Base-by-base conservation (phyloP, 2,888 invertebrate genomes). In the Scaptomyza flava region DNA sequence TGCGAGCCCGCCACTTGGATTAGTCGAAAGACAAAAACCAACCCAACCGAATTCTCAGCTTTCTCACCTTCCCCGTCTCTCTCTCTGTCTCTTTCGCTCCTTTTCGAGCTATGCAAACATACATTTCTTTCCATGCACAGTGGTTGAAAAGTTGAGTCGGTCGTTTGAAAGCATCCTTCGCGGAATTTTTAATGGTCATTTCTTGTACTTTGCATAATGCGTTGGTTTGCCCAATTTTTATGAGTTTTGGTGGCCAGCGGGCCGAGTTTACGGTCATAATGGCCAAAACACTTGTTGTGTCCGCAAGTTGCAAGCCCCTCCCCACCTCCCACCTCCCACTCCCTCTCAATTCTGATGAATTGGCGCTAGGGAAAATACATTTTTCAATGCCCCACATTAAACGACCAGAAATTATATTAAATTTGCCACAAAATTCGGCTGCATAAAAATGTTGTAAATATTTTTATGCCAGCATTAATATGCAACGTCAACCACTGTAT, bases 381-480 rank as follows among this genome's bases (percentile, higher is more conserved):
- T 84, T 83, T 84, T 87, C 64, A 84, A 84, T 87, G 87, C 72
- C 52, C 52, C 74, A 79, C 85, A 87, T 87, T 84, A 89, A 87
- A 85, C 74, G 89, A 65, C 79, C 89, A 87, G 59, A 89, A 89
- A 85, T 85, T 83, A 87, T 87, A 83, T 83, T 88, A 83, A 88
- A 83, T 88, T 84, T 76, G 68, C 71, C 82, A 36, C n/a, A 7
- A 84, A 72, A 69, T 62, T 66, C 65, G 43, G 71, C 71, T 79
- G 85, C 85, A 87, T 86, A 89, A 84, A 84, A 89, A 84, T 74
- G 89, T 81, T 89, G 77, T 85, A 85, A 84, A 84, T 84, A 84
- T 84, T 85, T 85, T 85, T 79, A 85, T 85, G 87, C 82, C 83
- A 70, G 86, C 89, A 85, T 85, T 89, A 85, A 85, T 89, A 89